A percentile compares a stretch with the other conserved stretches of the same genome.
Conservation (phyloP, 2,113 vertebrate genomes). For the Ophthalmolycus amberensis region DNA sequence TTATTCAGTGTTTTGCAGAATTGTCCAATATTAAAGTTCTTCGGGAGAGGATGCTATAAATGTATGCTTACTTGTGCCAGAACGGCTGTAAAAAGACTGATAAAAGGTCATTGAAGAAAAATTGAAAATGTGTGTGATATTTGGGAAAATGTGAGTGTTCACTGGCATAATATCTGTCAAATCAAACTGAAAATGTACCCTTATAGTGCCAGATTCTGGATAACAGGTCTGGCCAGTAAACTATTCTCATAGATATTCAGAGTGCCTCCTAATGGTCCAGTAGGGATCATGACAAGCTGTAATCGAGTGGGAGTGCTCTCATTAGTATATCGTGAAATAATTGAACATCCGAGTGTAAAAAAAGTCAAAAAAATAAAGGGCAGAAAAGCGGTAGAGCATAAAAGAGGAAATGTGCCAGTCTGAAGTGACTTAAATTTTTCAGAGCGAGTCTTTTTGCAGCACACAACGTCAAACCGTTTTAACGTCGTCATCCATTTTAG, state of each 20-base stretch:
- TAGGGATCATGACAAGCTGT: slow-evolving; percentile 35
- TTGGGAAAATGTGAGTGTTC: slow-evolving; percentile 18
- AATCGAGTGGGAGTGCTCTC: slow-evolving; percentile 53
- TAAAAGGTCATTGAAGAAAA: slow-evolving; percentile 38
- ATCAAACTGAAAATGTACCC: slow-evolving; percentile 26
- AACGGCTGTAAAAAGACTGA: slow-evolving; percentile 8
- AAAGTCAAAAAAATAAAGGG: slow-evolving; percentile 4
- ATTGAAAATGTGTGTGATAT: neutral
- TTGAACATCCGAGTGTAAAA: neutral
- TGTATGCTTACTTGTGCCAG: slow-evolving; percentile 18
- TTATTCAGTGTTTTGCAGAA: neutral
- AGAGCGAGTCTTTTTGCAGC: slow-evolving; percentile 15
- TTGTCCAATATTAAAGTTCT: neutral
- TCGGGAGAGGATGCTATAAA: slow-evolving; percentile 8
- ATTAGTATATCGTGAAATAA: slow-evolving; percentile 26
- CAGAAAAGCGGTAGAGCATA: neutral
- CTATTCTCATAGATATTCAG: slow-evolving; percentile 36
- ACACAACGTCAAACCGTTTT: neutral
- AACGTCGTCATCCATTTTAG: slow-evolving; percentile 6
- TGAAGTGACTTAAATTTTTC: slow-evolving; percentile 10
- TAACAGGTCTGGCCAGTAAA: slow-evolving; percentile 19
- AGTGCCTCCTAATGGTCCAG: slow-evolving; percentile 48
- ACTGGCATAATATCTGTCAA: slow-evolving; percentile 25
- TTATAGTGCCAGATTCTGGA: neutral
- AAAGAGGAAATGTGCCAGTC: slow-evolving; percentile 41